These are phyloP conservation scores for Euproctis similis DNA, from an alignment of 2,888 invertebrate genomes.

Conservation along the genomic window DNA sequence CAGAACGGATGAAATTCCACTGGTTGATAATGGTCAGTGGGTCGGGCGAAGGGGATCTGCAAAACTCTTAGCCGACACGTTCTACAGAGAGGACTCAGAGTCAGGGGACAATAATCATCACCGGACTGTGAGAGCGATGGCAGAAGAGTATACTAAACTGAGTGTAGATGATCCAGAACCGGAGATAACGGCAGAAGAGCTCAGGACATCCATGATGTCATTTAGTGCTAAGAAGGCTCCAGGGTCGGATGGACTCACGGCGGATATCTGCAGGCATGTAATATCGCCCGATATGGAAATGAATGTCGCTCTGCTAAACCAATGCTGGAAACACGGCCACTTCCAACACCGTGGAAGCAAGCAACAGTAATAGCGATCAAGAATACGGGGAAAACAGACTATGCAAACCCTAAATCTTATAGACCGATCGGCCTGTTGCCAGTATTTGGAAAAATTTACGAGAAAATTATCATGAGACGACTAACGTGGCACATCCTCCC, in stretches of 20 bases:
- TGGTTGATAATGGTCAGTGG: no score
- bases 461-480: not conserved
- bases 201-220: not conserved
- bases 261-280: not conserved
- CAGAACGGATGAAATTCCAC: no score
- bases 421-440: not conserved
- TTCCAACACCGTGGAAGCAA: not conserved
- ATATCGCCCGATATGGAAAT: not conserved
- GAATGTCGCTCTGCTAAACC: not conserved
- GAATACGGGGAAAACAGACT: not conserved
- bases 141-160: no score
- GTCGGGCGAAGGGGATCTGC: no score
- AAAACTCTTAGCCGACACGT: no score
- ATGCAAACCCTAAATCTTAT: not conserved
- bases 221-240: constrained; percentile 1
- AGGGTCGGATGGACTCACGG: not conserved
- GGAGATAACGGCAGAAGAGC: not conserved
- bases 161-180: no score
- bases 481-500: not conserved
- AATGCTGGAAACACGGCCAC: not conserved
- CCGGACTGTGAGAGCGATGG: no score
- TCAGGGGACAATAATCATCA: no score
- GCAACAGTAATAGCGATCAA: not conserved
- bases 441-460: not conserved
- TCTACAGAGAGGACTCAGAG: no score